phyloP scores from a whole-genome alignment of 2,113 vertebrate species.

The Phylloscopus whistleri region DNA sequence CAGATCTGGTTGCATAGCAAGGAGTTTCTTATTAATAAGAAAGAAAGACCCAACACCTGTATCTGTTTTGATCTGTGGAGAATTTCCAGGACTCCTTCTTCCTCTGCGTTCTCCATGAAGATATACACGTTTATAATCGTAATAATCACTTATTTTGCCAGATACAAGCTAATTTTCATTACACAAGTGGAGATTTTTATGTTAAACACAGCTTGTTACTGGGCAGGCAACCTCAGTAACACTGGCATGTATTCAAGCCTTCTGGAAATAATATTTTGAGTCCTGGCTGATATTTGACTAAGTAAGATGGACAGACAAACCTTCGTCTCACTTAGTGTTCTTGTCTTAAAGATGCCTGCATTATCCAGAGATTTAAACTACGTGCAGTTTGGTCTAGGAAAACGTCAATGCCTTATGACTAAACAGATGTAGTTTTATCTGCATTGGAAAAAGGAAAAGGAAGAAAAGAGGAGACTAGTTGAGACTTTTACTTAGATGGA shows the following conservation, averaged over 20 bases:
- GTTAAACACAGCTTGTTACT: background rate
- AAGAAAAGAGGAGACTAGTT: background rate
- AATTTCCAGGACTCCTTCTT: background rate
- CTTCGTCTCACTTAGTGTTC: background rate
- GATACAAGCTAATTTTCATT: background rate
- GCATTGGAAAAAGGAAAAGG: background rate
- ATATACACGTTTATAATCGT: background rate
- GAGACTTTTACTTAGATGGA: background rate
- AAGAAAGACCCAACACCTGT: background rate
- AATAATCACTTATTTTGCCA: background rate
- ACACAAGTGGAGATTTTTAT: background rate
- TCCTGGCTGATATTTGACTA: constrained; percentile 30
- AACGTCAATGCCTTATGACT: background rate
- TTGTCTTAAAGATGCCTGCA: background rate
- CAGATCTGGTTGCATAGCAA: background rate
- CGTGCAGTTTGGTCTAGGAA: background rate
- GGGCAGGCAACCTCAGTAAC: background rate
- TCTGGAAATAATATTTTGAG: constrained; percentile 1
- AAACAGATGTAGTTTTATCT: background rate
- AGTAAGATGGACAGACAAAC: background rate
- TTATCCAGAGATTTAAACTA: background rate
- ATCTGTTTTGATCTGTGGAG: background rate
- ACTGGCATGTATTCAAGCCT: background rate
- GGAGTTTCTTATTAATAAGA: background rate
- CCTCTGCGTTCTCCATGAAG: background rate